Base-by-base conservation (phyloP, 1,140 invertebrate genomes). In the Lepidotrigona ventralis region DNA sequence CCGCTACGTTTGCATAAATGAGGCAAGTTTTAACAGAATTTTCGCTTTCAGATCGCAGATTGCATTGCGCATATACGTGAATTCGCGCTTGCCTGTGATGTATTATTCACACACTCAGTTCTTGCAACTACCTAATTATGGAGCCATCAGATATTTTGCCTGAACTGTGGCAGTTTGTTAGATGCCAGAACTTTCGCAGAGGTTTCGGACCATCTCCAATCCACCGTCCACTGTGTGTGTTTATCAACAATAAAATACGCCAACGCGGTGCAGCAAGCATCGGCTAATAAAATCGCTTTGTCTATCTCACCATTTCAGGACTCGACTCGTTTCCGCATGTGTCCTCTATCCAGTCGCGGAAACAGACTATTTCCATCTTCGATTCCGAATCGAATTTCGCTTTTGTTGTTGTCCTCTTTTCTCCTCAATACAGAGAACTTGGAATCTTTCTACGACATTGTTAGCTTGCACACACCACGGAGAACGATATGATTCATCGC, bases 211-310 rank as follows among this genome's bases (percentile, higher is more conserved):
- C 46, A 51, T 64, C 79, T 33, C 29, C 12, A 5, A 56, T 9
- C 15, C 69, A 81, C 83, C 84, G n/a, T n/a, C n/a, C n/a, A n/a
- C n/a, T n/a, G n/a, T n/a, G n/a, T n/a, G n/a, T n/a, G n/a, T n/a
- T n/a, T 88, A 71, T 86, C 88, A 86, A 83, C 79, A 74, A 26
- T 69, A 74, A 79, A 86, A 87, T 86, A 89, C 53, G n/a, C n/a
- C n/a, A n/a, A n/a, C n/a, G n/a, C n/a, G n/a, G n/a, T n/a, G n/a
- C n/a, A n/a, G n/a, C n/a, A n/a, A n/a, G 12, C 56, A 21, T 56
- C 53, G 46, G 71, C 74, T 53, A 63, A 29, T n/a, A n/a, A n/a
- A n/a, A n/a, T n/a, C n/a, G n/a, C 69, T 68, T 51, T n/a, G 54
- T 54, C 75, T n/a, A n/a, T 72, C 72, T 72, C 64, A n/a, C 79